Evolutionary conservation across 2,113 vertebrate species (phyloP), one percentile per base, ranked within the genome.

Genomic region (Nymphicus hollandicus): DNA sequence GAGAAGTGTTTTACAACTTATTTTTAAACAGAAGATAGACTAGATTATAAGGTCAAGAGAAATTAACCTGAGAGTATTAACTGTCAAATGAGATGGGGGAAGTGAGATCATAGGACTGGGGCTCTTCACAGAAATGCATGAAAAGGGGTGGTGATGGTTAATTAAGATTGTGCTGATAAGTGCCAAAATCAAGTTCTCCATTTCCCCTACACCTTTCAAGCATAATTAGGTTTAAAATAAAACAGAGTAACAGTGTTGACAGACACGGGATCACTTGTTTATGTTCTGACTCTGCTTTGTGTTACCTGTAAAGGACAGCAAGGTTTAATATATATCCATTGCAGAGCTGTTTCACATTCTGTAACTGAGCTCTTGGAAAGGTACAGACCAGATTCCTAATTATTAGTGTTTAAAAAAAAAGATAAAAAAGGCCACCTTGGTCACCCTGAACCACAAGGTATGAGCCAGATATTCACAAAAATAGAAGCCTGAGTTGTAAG

Each of bases 171-270:
- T 13, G 78, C 53, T 79, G 84, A 5, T 63, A 64, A 73, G 29
- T 52, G 50, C 24, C 65, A 81, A 29, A 95, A 95, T 81, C 77
- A 91, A 89, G 55, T 72, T 91, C 84, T 89, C 83, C 23, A 76
- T 85, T 91, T 95, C 65, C 87, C 47, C 58, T 24, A 55, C 58
- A 91, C n/a, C 56, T 85, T 84, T 86, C 86, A 79, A 70, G 24
- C 25, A 53, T 52, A 93, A 95, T 87, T 72, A 50, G 41, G 37
- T 78, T 76, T 92, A 76, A 94, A 96, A 88, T 86, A 84, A 93
- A 92, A 58, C 90, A 91, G 88, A 82, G 16, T 44, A 81, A 60
- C 61, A 39, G 53, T 20, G 63, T 69, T 86, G 61, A 77, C 77
- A 91, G 89, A 73, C 66, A 71, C 0, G 0, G 16, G 52, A 84